These are phyloP conservation scores for Stomatorhinus walkeri DNA, from an alignment of 2,797 vertebrate genomes.

Conservation along the genomic window DNA sequence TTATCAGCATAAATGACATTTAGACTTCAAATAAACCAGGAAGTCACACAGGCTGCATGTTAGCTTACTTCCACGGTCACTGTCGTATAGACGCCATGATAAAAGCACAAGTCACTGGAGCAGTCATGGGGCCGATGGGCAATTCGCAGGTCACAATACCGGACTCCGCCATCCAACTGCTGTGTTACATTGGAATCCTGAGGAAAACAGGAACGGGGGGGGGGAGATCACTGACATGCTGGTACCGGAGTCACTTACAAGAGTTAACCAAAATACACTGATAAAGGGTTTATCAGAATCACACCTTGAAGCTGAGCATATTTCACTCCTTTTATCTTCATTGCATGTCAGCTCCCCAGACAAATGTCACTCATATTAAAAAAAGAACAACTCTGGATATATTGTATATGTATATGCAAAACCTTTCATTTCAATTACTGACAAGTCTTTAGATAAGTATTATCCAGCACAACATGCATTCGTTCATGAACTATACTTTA, in stretches of 20 bases:
- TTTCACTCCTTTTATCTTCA: not conserved
- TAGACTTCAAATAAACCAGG: not conserved
- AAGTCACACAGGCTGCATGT: not conserved
- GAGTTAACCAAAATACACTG: not conserved
- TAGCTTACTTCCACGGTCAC: slow-evolving; percentile 75
- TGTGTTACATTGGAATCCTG: slow-evolving; percentile 67
- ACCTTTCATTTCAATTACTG: not conserved
- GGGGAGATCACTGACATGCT: not conserved
- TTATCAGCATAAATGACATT: not conserved
- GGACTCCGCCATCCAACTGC: slow-evolving; percentile 79
- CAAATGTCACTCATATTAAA: not conserved
- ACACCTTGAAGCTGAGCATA: not conserved
- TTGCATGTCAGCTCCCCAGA: not conserved
- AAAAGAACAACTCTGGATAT: not conserved
- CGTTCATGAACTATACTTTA: not conserved
- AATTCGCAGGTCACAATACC: slow-evolving; percentile 86
- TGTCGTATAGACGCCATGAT: slow-evolving; percentile 80
- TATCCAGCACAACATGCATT: not conserved
- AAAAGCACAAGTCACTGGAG: slow-evolving; percentile 75
- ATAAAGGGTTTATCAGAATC: not conserved
- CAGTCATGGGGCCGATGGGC: slow-evolving; percentile 72
- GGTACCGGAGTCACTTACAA: not conserved
- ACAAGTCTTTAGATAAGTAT: not conserved
- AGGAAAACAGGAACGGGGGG: slow-evolving; percentile 3
- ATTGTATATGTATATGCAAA: not conserved